Evolutionary conservation across 1,140 invertebrate genomes (phyloP).

Genomic region (Drosophila neocordata): DNA sequence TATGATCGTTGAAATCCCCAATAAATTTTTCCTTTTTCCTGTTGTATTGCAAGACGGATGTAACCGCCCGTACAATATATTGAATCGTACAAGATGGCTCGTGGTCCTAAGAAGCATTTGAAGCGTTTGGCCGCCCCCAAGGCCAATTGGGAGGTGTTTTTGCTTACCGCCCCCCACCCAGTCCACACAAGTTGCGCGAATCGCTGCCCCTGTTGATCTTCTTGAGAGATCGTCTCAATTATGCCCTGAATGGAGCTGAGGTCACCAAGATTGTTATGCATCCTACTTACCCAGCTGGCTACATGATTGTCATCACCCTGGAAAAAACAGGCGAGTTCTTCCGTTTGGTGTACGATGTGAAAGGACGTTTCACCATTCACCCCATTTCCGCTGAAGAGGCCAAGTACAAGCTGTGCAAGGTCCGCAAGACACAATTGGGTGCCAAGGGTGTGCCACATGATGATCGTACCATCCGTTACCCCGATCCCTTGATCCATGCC

Average conservation of each 20-base stretch:
- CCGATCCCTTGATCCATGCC: constrained; percentile 98
- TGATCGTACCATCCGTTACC: constrained; percentile 98
- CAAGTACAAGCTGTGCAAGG: constrained; percentile 99
- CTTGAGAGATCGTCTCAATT: constrained; percentile 98
- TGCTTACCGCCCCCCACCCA: constrained; percentile 97
- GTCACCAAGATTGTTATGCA: constrained; percentile 99
- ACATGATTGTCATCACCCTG: constrained; percentile 99
- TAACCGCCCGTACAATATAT: constrained; percentile 50
- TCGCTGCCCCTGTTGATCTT: constrained; percentile 98
- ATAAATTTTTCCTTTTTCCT: constrained; percentile 47
- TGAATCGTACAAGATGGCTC: constrained; percentile 85
- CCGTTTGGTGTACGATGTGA: constrained; percentile 99
- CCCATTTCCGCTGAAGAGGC: constrained; percentile 98
- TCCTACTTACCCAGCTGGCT: constrained; percentile 98
- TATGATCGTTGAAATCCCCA: too few species aligned
- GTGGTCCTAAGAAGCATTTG: constrained; percentile 99
- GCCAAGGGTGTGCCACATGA: constrained; percentile 99
- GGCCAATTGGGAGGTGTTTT: constrained; percentile 99
- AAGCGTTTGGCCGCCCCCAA: constrained; percentile 99
- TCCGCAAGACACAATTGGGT: constrained; percentile 93
- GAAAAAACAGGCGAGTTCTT: constrained; percentile 99
- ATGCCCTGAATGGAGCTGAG: constrained; percentile 98
- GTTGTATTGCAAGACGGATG: constrained; percentile 51
- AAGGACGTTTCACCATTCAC: constrained; percentile 98
- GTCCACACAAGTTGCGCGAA: constrained; percentile 98